phyloP scores from a whole-genome alignment of 2,797 vertebrate genomes.

The Chromobotia macracanthus region DNA sequence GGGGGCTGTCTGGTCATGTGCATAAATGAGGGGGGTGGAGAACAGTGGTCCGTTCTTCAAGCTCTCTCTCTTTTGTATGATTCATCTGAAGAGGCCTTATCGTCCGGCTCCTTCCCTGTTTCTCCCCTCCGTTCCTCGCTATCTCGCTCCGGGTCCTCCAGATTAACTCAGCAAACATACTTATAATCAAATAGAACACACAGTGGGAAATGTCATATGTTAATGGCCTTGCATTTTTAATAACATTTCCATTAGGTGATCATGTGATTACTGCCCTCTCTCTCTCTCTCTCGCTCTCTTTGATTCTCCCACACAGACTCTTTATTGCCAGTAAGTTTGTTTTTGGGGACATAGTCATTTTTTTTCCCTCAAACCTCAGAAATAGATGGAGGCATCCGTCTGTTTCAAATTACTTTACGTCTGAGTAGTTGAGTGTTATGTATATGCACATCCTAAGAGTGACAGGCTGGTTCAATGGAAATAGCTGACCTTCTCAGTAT shows the following conservation, averaged over 20 bases:
- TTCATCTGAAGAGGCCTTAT: slow-evolving; percentile 50
- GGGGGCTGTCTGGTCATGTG: slow-evolving; percentile 43
- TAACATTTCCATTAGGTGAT: slow-evolving; percentile 72
- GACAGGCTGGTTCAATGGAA: slow-evolving; percentile 25
- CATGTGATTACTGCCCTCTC: slow-evolving; percentile 60
- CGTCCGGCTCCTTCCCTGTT: slow-evolving; percentile 24
- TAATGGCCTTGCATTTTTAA: slow-evolving; percentile 73
- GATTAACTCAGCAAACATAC: slow-evolving; percentile 63
- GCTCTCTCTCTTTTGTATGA: slow-evolving; percentile 29
- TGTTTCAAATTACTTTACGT: slow-evolving; percentile 44
- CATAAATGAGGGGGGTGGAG: slow-evolving; percentile 30
- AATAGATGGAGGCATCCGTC: slow-evolving; percentile 22
- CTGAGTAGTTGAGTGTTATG: slow-evolving; percentile 17
- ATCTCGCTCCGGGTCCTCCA: slow-evolving; percentile 44
- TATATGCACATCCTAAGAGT: slow-evolving; percentile 4
- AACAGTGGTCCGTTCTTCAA: slow-evolving; percentile 37
- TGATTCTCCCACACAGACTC: slow-evolving; percentile 45
- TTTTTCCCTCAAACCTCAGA: slow-evolving; percentile 42
- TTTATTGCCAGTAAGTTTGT: slow-evolving; percentile 42
- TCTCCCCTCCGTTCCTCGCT: slow-evolving; percentile 10
- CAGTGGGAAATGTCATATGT: slow-evolving; percentile 69
- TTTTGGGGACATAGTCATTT: slow-evolving; percentile 34
- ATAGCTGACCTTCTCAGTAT: slow-evolving; percentile 33
- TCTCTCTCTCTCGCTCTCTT: slow-evolving; percentile 37
- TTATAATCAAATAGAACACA: slow-evolving; percentile 63